Percentiles rank a stretch among this genome's conserved stretches.
phyloP scores from a whole-genome alignment of 2,888 invertebrate species.

The Schrankia costaestrigalis region DNA sequence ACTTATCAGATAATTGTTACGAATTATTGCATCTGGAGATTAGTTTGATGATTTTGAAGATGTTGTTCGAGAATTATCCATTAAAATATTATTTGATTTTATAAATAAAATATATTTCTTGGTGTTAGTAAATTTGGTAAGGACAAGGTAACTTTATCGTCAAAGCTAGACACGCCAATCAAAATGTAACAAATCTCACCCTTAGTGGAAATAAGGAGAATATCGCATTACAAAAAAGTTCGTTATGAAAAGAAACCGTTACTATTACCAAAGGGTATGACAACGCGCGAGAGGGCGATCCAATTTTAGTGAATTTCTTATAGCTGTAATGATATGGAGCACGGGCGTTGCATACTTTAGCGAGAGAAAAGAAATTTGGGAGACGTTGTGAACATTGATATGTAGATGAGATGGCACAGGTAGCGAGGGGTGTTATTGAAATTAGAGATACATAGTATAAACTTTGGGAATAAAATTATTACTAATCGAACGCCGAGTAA shows the following conservation, averaged over 20 bases:
- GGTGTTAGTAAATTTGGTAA: conserved; percentile 35
- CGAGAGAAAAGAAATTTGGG: conserved; percentile 72
- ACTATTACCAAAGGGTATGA: conserved; percentile 76
- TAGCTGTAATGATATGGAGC: conserved; percentile 74
- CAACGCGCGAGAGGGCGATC: conserved; percentile 70
- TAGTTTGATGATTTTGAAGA: conserved; percentile 27
- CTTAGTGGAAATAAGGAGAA: conserved; percentile 73
- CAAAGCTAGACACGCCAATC: conserved; percentile 62
- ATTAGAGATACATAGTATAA: conserved; percentile 73
- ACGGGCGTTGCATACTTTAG: conserved; percentile 76
- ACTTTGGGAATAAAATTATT: conserved; percentile 63
- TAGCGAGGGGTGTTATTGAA: conserved; percentile 75
- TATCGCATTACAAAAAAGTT: conserved; percentile 78
- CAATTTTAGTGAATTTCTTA: conserved; percentile 73
- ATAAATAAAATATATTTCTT: conserved; percentile 15
- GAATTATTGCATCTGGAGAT: conserved; percentile 65
- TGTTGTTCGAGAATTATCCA: conserved; percentile 11
- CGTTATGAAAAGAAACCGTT: conserved; percentile 79
- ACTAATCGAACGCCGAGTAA: no score
- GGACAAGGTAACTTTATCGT: conserved; percentile 52
- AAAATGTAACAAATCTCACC: conserved; percentile 65
- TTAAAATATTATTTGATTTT: conserved; percentile 21
- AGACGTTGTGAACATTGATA: conserved; percentile 75
- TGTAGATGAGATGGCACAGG: conserved; percentile 77
- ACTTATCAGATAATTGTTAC: conserved; percentile 79